A percentile compares a stretch with the other conserved stretches of the same genome.
Conservation (phyloP, 2,797 vertebrate species). For the Pterois miles region DNA sequence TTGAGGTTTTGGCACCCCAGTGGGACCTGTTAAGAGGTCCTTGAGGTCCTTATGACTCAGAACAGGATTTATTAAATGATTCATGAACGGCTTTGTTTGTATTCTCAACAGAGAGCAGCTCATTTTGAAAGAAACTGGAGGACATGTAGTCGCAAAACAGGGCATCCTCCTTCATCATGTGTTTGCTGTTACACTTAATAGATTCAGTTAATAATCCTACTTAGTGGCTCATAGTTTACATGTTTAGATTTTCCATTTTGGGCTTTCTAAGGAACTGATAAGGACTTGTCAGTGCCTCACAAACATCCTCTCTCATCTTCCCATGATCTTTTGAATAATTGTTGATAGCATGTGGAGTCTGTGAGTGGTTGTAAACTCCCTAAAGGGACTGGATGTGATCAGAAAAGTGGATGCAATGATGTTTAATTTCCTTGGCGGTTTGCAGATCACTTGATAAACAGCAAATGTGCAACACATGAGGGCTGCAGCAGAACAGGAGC, state of each 20-base stretch:
- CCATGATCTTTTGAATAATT: not conserved
- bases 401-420: constrained; percentile 60
- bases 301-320: not conserved
- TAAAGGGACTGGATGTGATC: constrained; percentile 41
- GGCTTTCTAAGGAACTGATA: constrained; percentile 10
- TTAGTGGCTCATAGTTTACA: not conserved
- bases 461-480: constrained; percentile 31
- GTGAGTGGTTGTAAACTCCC: constrained; percentile 19
- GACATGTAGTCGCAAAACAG: not conserved
- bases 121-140: not conserved
- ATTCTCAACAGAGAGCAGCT: not conserved
- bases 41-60: not conserved
- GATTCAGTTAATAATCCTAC: not conserved
- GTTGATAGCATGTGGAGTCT: not conserved
- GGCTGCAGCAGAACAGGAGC: constrained; percentile 24
- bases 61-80: not conserved
- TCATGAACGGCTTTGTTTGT: not conserved
- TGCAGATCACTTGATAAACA: constrained; percentile 39
- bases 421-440: constrained; percentile 50
- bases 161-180: constrained; percentile 17
- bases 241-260: constrained; percentile 24
- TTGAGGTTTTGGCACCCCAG: not conserved
- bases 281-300: constrained; percentile 5
- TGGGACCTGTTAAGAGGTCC: not conserved
- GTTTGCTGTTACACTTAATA: constrained; percentile 17